A percentile compares a stretch with the other conserved stretches of the same genome.
Conservation (phyloP, 2,888 invertebrate species). For the Clostera curtula region DNA sequence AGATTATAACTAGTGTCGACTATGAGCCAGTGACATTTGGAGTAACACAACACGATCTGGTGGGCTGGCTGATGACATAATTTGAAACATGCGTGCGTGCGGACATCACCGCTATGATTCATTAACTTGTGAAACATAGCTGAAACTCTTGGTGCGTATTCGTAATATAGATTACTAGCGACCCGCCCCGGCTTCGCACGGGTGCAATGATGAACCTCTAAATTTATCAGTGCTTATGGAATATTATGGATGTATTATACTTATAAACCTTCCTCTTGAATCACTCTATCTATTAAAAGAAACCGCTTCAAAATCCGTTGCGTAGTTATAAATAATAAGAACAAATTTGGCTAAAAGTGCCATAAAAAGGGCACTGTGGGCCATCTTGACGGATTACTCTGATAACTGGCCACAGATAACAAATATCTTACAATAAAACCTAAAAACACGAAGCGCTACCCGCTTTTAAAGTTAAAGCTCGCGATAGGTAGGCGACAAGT, state of each 20-base stretch:
- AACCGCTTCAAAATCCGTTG: no score
- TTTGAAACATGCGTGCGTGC: slow-evolving; percentile 48
- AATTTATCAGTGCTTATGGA: no score
- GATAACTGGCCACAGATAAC: slow-evolving; percentile 41
- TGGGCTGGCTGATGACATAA: slow-evolving; percentile 55
- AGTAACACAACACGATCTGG: slow-evolving; percentile 49
- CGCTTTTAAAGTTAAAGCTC: slow-evolving; percentile 37
- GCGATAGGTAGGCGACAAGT: slow-evolving; percentile 44
- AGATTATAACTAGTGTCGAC: slow-evolving; percentile 52
- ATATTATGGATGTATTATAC: no score
- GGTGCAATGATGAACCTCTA: no score
- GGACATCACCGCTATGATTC: slow-evolving; percentile 43
- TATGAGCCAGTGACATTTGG: slow-evolving; percentile 49
- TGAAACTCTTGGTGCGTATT: slow-evolving; percentile 22
- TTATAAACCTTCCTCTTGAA: no score
- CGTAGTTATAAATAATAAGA: no score
- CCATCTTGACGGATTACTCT: slow-evolving; percentile 43
- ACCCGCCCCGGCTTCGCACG: no score
- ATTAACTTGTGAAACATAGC: slow-evolving; percentile 35
- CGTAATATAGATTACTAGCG: slow-evolving; percentile 17
- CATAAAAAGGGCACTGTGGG: slow-evolving; percentile 45
- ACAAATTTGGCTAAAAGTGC: slow-evolving; percentile 52
- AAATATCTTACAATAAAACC: slow-evolving; percentile 27
- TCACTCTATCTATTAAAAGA: no score
- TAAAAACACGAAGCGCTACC: slow-evolving; percentile 31